Conservation (phyloP, 2,888 invertebrate genomes). For the Torymus texanus region DNA sequence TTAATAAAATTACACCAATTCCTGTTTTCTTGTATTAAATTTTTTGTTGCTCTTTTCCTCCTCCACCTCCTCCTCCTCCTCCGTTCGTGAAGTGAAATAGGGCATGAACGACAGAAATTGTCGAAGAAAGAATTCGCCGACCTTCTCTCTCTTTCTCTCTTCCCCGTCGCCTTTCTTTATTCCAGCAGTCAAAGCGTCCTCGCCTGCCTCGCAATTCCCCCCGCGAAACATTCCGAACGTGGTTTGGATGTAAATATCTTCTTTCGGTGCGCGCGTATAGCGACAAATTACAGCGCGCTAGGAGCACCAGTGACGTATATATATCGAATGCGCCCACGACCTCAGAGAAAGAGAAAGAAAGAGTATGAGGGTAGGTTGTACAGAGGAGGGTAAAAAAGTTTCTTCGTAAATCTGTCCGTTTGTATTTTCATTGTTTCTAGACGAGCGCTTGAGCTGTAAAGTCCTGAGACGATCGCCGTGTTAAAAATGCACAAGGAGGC, state of each 20-base stretch:
- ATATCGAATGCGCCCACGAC: neutral
- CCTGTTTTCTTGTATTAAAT: conserved; percentile 25
- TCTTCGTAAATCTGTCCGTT: conserved; percentile 26
- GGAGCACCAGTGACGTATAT: conserved; percentile 30
- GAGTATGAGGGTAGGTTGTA: too few species aligned
- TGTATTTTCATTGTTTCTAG: conserved; percentile 28
- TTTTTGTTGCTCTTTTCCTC: conserved; percentile 12
- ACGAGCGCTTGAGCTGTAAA: neutral
- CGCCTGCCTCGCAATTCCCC: conserved; percentile 60
- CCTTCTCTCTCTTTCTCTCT: conserved; percentile 16
- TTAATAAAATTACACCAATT: conserved; percentile 52
- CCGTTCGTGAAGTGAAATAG: conserved; percentile 46
- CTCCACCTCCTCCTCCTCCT: too few species aligned
- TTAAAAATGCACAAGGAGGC: conserved; percentile 11
- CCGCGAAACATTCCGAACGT: conserved; percentile 67
- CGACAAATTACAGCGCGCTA: conserved; percentile 49
- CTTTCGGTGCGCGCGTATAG: conserved; percentile 33
- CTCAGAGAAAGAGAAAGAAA: too few species aligned
- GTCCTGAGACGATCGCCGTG: neutral
- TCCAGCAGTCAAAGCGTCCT: conserved; percentile 51
- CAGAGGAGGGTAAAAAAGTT: neutral
- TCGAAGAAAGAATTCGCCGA: conserved; percentile 43
- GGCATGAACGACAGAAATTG: conserved; percentile 53
- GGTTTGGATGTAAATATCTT: conserved; percentile 71
- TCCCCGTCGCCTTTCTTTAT: conserved; percentile 51